Evolutionary conservation across 2,888 invertebrate species (phyloP), one percentile per base, ranked within the genome.

Genomic region (Xylota sylvarum): DNA sequence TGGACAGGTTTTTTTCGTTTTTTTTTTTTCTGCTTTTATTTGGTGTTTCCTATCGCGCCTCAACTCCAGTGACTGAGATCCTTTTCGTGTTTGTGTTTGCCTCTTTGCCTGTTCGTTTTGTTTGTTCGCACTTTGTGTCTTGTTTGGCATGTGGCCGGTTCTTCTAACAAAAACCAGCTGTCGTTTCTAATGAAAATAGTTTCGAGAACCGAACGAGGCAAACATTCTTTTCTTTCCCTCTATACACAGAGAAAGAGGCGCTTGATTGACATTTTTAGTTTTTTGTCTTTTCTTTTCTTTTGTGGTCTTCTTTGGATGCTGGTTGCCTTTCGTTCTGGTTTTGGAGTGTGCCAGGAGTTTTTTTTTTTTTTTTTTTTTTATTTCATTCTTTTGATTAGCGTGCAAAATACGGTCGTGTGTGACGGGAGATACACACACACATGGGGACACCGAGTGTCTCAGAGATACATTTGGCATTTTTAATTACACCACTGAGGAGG

Each of bases 171-270:
- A 74, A 70, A 79, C 62, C 74, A 80, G 40, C 84, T 74, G 84
- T 79, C 74, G 79, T 70, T 64, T 80, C 84, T 85, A 85, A 85
- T 85, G 80, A 80, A 85, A 85, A 85, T 85, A 74, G 84, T 85
- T 85, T 80, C 50, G 19, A 62, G 48, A 76, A 43, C 48, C 43
- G 30, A 48, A 43, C 32, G 58, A 27, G 64, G 19, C 27, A 14
- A 50, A 64, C 35, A 76, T 76, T 76, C 62, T 23, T 70, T 74
- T 56, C 30, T 52, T 60, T 12, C n/a, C n/a, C 48, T 70, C 19
- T 32, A n/a, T 32, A 19, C 32, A 19, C 6, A 64, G 46, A 67
- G 79, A 19, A 9, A 65, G 56, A 69, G 84, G 64, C 79, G 70
- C 84, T 79, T 84, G 79, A 84, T 85, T 80, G 80, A 80, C 80